phyloP scores from a whole-genome alignment of 2,113 vertebrate species.

The Brachirus orientalis region DNA sequence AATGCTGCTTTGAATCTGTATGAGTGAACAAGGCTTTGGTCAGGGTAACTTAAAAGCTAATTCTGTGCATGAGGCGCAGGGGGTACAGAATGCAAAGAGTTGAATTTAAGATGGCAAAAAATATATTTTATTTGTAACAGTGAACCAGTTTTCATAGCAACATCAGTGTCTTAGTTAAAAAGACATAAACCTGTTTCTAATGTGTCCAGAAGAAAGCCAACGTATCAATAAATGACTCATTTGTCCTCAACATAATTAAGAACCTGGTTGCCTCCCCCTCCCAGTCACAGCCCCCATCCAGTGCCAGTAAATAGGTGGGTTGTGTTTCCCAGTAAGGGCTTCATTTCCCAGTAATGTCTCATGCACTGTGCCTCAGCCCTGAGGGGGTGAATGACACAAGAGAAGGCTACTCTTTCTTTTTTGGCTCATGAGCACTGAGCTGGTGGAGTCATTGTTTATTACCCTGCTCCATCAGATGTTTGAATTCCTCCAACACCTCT shows the following conservation, averaged over 20 bases:
- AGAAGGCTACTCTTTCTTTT: slow-evolving; percentile 54
- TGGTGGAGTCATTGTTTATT: slow-evolving; percentile 47
- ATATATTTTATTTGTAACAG: too few species aligned
- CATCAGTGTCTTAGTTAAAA: too few species aligned
- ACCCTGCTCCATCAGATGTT: slow-evolving; percentile 1
- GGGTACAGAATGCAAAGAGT: too few species aligned
- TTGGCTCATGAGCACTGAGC: slow-evolving; percentile 40
- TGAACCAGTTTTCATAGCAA: too few species aligned
- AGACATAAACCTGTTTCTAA: too few species aligned
- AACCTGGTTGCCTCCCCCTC: background rate
- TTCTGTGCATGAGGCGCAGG: too few species aligned
- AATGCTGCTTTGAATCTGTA: background rate
- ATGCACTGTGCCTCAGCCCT: slow-evolving; percentile 38
- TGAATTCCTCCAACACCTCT: background rate
- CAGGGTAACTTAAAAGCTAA: background rate
- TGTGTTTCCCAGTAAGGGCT: slow-evolving; percentile 74
- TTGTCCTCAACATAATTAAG: background rate
- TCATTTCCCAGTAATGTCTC: slow-evolving; percentile 64
- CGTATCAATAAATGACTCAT: background rate
- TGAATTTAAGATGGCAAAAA: too few species aligned
- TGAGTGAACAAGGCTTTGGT: background rate
- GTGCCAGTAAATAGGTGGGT: slow-evolving; percentile 72
- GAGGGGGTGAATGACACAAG: slow-evolving; percentile 69
- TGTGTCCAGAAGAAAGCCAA: background rate
- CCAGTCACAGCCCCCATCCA: slow-evolving; percentile 5